These are phyloP conservation scores for Cephus rjabovi DNA, from an alignment of 2,888 invertebrate genomes.

Conservation along the genomic window DNA sequence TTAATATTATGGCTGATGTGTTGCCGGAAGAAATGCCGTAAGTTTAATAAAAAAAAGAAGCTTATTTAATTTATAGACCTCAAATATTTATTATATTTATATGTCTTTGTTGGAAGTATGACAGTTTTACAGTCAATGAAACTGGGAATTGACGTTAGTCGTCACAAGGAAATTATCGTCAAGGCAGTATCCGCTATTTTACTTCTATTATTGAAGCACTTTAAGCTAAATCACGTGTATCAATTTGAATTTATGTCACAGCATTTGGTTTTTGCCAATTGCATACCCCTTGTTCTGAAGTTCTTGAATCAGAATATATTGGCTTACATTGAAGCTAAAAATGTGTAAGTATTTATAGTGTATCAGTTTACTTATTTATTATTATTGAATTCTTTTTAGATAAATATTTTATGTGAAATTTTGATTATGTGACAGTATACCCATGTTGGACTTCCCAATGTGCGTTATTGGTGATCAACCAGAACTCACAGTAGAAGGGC, in stretches of 20 bases:
- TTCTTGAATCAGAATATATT: constrained; percentile 99
- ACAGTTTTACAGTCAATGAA: constrained; percentile 95
- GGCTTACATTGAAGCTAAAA: constrained; percentile 94
- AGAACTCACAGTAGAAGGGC: constrained; percentile 90
- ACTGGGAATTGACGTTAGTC: constrained; percentile 95
- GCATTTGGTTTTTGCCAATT: constrained; percentile 98
- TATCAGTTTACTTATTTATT: not conserved
- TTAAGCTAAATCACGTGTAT: constrained; percentile 96
- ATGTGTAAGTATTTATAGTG: constrained; percentile 71
- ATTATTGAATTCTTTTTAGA: not conserved
- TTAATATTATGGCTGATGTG: constrained; percentile 98
- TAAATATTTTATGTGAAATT: not conserved
- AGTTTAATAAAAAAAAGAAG: constrained; percentile 52
- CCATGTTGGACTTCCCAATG: constrained; percentile 93
- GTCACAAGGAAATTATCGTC: constrained; percentile 98
- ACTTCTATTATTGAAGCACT: constrained; percentile 93
- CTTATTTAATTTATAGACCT: not conserved
- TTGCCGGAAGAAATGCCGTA: constrained; percentile 97
- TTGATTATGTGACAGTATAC: constrained; percentile 73
- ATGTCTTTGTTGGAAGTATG: constrained; percentile 70
- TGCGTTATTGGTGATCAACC: constrained; percentile 96
- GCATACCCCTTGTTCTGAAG: constrained; percentile 96
- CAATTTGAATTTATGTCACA: constrained; percentile 99
- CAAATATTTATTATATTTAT: not conserved
- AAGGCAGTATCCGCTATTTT: constrained; percentile 94